These are phyloP conservation scores for Lissonota sp. DNA, from an alignment of 2,888 invertebrate genomes.

Conservation along the genomic window DNA sequence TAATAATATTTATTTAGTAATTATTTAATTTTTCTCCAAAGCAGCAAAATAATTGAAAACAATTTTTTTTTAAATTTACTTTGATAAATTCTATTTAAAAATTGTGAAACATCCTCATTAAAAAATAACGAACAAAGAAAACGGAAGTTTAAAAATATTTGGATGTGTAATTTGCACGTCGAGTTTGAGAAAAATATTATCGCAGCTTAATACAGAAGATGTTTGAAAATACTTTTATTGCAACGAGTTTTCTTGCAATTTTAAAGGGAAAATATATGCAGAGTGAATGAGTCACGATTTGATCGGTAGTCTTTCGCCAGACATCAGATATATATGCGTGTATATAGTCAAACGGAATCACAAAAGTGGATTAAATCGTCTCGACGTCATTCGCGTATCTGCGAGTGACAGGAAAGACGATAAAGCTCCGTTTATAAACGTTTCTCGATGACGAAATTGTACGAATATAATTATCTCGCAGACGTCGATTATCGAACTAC, in stretches of 20 bases:
- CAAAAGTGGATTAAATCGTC: slow-evolving; percentile 30
- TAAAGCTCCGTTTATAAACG: too few species aligned
- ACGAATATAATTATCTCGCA: slow-evolving; percentile 19
- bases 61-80: too few species aligned
- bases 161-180: not conserved
- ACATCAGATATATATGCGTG: slow-evolving; percentile 16
- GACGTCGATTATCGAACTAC: slow-evolving; percentile 18
- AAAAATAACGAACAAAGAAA: too few species aligned
- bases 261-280: slow-evolving; percentile 10
- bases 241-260: slow-evolving; percentile 25
- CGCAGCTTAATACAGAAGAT: too few species aligned
- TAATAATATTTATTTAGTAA: too few species aligned
- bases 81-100: too few species aligned
- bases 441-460: slow-evolving; percentile 13
- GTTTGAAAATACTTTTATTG: too few species aligned
- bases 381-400: not conserved
- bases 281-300: slow-evolving; percentile 44
- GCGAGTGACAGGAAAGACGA: too few species aligned
- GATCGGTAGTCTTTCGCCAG: slow-evolving; percentile 7
- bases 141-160: not conserved
- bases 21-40: too few species aligned
- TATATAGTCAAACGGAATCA: slow-evolving; percentile 22
- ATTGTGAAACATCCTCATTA: too few species aligned
- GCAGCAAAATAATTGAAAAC: too few species aligned
- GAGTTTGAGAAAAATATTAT: slow-evolving; percentile 1